Percentiles rank a stretch among this genome's conserved stretches.
phyloP scores from a whole-genome alignment of 2,113 vertebrate genomes.

The Hemiscyllium ocellatum region DNA sequence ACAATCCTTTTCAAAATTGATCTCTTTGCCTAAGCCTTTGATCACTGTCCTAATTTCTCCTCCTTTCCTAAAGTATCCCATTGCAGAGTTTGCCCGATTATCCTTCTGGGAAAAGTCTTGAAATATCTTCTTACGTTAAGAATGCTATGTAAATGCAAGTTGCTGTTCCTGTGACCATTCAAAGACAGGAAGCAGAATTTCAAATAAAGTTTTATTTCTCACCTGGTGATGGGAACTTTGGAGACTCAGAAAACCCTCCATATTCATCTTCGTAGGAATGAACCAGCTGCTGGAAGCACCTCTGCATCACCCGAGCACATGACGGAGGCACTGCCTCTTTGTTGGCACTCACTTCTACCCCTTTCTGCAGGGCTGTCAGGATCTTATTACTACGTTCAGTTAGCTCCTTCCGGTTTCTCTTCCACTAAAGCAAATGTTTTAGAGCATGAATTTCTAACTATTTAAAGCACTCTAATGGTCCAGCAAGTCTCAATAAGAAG shows the following conservation, averaged over 20 bases:
- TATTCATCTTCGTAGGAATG: slow-evolving; percentile 81
- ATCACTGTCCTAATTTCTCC: background rate
- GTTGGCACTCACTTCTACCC: slow-evolving; percentile 55
- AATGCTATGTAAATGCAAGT: background rate
- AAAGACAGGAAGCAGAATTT: background rate
- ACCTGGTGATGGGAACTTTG: slow-evolving; percentile 91
- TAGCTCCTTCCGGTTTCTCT: slow-evolving; percentile 66
- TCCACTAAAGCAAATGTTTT: slow-evolving; percentile 64
- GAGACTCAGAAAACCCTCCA: slow-evolving; percentile 74
- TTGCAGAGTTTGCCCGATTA: background rate
- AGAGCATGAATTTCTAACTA: background rate
- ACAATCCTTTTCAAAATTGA: background rate
- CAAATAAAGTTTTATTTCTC: slow-evolving; percentile 21
- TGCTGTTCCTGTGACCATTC: background rate
- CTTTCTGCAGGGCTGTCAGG: slow-evolving; percentile 63
- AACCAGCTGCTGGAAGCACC: slow-evolving; percentile 78
- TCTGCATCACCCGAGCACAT: slow-evolving; percentile 60
- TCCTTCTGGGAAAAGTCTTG: background rate
- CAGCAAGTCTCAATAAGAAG: background rate
- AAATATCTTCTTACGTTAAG: background rate
- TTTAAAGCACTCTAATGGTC: background rate
- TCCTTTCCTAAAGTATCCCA: background rate
- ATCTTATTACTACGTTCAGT: slow-evolving; percentile 73
- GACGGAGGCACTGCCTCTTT: slow-evolving; percentile 61
- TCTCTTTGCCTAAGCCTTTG: background rate